phyloP scores from a whole-genome alignment of 2,113 vertebrate genomes.

The Eulemur rufifrons region DNA sequence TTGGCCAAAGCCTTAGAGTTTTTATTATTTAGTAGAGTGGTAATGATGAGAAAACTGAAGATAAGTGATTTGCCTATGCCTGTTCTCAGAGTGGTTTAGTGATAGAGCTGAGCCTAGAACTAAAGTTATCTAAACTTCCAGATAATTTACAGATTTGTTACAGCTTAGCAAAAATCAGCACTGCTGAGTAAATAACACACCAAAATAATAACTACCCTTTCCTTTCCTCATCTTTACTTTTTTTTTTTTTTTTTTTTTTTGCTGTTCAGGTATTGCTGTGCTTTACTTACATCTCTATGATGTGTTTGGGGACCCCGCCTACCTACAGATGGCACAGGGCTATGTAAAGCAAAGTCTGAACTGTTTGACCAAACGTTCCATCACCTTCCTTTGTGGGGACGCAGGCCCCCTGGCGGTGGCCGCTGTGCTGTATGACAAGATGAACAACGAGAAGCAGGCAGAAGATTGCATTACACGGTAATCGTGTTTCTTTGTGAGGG shows the following conservation, averaged over 20 bases:
- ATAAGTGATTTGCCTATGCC: background rate
- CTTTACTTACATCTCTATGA: constrained; percentile 94
- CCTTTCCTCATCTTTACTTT: background rate
- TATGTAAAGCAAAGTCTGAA: constrained; percentile 89
- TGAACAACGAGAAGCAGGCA: constrained; percentile 89
- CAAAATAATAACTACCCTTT: too few species aligned
- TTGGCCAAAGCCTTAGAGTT: background rate
- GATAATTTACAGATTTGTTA: background rate
- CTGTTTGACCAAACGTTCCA: constrained; percentile 88
- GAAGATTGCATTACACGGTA: constrained; percentile 94
- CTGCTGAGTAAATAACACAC: background rate
- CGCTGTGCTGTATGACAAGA: constrained; percentile 89
- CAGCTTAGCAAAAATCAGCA: background rate
- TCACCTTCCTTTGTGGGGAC: constrained; percentile 97
- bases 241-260: constrained; percentile 67
- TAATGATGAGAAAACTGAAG: background rate
- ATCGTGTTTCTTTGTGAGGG: background rate
- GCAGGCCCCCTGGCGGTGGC: constrained; percentile 93
- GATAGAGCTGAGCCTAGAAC: background rate
- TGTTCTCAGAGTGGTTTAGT: background rate
- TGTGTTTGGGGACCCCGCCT: constrained; percentile 89
- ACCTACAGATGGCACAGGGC: constrained; percentile 90
- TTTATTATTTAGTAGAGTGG: background rate
- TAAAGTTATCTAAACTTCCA: background rate
- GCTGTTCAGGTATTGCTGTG: constrained; percentile 91